A percentile compares a stretch with the other conserved stretches of the same genome.
Evolutionary conservation across 2,888 invertebrate genomes (phyloP).

Genomic region (Iphiclides podalirius): DNA sequence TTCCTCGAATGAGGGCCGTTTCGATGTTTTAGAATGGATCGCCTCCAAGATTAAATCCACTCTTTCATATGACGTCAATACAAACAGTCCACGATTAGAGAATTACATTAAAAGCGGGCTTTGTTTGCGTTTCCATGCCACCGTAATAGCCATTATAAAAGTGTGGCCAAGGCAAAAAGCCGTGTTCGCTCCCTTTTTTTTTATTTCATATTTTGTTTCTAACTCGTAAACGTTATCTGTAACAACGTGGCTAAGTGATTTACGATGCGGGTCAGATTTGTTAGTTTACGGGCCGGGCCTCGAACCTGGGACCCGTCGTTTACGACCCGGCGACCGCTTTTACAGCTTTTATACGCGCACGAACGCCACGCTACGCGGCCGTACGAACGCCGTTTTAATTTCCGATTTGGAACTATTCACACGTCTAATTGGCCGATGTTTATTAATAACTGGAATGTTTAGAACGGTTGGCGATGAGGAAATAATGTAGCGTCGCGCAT

Average conservation of each 20-base stretch:
- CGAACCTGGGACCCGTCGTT: constrained; percentile 67
- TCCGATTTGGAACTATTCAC: constrained; percentile 12
- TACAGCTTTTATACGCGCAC: constrained; percentile 64
- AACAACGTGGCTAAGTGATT: constrained; percentile 77
- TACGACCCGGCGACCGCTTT: constrained; percentile 59
- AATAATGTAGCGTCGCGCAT: not conserved
- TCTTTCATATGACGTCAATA: constrained; percentile 11
- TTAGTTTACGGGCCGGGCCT: constrained; percentile 68
- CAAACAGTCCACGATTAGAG: not conserved
- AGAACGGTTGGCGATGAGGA: not conserved
- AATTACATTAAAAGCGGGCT: constrained; percentile 1
- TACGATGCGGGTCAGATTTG: constrained; percentile 77
- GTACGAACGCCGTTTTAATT: constrained; percentile 19
- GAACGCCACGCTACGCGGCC: constrained; percentile 26
- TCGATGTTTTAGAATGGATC: too few relatives aligned
- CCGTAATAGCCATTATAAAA: constrained; percentile 13
- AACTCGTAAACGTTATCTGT: constrained; percentile 71
- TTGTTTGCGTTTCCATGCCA: not conserved
- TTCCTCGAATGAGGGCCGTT: too few relatives aligned
- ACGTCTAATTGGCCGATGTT: constrained; percentile 18
- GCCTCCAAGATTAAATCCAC: not conserved
- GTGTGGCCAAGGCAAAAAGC: constrained; percentile 13
- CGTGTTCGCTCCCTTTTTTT: constrained; percentile 20
- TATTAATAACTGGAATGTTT: constrained; percentile 15
- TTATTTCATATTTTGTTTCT: constrained; percentile 56